Conservation (phyloP, 2,113 vertebrate genomes). For the Setophaga petechia region DNA sequence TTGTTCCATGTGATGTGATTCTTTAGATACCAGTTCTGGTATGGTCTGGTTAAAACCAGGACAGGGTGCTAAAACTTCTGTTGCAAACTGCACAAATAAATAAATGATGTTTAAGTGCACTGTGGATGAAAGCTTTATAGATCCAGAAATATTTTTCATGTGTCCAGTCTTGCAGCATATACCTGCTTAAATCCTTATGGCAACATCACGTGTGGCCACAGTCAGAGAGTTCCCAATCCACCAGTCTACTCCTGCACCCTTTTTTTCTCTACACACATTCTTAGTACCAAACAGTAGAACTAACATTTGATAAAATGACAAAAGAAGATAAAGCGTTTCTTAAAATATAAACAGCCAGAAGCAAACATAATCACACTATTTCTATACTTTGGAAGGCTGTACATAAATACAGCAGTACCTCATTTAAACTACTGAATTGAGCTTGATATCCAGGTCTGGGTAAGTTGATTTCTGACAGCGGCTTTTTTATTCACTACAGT, state of each 20-base stretch:
- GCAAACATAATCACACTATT: background rate
- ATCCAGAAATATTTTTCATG: constrained; percentile 33
- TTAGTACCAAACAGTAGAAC: background rate
- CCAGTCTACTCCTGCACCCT: background rate
- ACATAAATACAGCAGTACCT: background rate
- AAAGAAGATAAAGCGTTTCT: constrained; percentile 2
- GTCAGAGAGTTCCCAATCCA: background rate
- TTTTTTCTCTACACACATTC: background rate
- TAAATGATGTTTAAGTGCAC: constrained; percentile 4
- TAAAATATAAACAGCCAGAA: constrained; percentile 13
- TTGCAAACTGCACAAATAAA: background rate
- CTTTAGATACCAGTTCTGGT: background rate
- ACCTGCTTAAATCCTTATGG: background rate
- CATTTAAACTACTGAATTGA: background rate
- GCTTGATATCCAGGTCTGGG: background rate
- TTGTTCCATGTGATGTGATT: background rate
- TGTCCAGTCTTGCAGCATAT: background rate
- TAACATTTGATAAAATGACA: background rate
- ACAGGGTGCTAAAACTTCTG: background rate
- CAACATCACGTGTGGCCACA: background rate
- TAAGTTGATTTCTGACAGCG: background rate
- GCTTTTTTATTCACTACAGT: background rate
- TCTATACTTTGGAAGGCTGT: background rate
- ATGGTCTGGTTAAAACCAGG: background rate
- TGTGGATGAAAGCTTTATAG: constrained; percentile 19